Evolutionary conservation across 2,888 invertebrate genomes (phyloP).

Genomic region (Melieria omissa): DNA sequence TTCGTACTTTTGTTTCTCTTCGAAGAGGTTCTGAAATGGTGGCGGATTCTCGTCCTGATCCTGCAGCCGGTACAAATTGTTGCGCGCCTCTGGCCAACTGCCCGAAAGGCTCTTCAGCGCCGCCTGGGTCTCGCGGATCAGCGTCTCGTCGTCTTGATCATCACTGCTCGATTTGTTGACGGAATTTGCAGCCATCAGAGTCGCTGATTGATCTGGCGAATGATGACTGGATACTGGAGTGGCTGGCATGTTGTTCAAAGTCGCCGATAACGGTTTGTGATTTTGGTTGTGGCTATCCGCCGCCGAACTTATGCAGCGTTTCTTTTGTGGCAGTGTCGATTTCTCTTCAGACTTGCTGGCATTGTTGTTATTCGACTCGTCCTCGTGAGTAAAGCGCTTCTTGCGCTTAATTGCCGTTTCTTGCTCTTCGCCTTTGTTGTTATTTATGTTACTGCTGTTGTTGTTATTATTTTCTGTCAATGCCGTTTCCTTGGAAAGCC

Average conservation of each 20-base stretch:
- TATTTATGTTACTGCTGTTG: slow-evolving; percentile 47
- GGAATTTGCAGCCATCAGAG: slow-evolving; percentile 38
- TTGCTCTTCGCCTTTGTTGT: slow-evolving; percentile 56
- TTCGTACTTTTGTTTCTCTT: slow-evolving; percentile 76
- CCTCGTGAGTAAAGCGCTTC: slow-evolving; percentile 65
- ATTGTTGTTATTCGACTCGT: slow-evolving; percentile 57
- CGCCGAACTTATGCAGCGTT: slow-evolving; percentile 53
- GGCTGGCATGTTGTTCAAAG: slow-evolving; percentile 12
- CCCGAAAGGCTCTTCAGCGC: slow-evolving; percentile 88
- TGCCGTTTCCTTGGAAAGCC: slow-evolving; percentile 64
- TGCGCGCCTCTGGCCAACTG: slow-evolving; percentile 81
- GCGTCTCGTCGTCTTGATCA: slow-evolving; percentile 81
- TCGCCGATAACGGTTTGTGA: slow-evolving; percentile 19
- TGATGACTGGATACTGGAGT: slow-evolving; percentile 7
- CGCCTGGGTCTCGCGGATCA: slow-evolving; percentile 88
- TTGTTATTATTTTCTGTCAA: slow-evolving; percentile 58
- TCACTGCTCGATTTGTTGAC: slow-evolving; percentile 52
- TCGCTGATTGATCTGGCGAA: slow-evolving; percentile 24
- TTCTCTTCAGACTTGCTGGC: slow-evolving; percentile 51
- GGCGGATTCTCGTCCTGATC: slow-evolving; percentile 82
- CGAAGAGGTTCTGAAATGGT: slow-evolving; percentile 85
- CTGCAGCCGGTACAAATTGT: slow-evolving; percentile 73
- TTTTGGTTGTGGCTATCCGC: slow-evolving; percentile 36
- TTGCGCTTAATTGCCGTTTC: slow-evolving; percentile 64
- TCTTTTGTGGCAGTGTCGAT: slow-evolving; percentile 62